Base-by-base conservation (phyloP, 2,797 vertebrate species). In the Helarctos malayanus region DNA sequence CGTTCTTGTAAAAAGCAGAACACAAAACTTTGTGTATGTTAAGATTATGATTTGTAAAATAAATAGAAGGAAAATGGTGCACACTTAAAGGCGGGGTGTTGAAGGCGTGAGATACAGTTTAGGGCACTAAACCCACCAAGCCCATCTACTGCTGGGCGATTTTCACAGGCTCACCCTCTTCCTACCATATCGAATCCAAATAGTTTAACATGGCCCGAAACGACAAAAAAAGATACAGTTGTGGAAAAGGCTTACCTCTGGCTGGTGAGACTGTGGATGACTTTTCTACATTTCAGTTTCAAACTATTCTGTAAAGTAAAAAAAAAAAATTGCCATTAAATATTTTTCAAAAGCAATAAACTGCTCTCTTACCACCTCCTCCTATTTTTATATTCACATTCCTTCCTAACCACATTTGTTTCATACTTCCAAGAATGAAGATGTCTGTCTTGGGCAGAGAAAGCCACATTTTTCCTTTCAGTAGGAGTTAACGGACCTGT, bases 401-500 rank as follows among this genome's bases (percentile, higher is more conserved):
- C 89, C 75, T 94, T 76, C 94, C 83, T 93, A 49, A 92, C 75
- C 95, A 92, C 79, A 90, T 97, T 97, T 97, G 75, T 92, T 91
- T 52, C 92, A 15, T 75, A 89, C 84, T 92, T 97, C 92, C 63
- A 76, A 90, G 93, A 92, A 97, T n/a, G 81, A 94, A 95, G 92
- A 92, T 82, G 52, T 92, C 95, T 78, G 89, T 92, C 97, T 97
- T 90, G 29, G 75, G 87, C 91, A 88, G 41, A 95, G 69, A 94
- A 97, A 94, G 87, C 83, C 96, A 84, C 84, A 59, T 93, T 96
- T 96, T 94, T 38, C 83, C 90, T 96, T 87, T 98, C 89, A 96
- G 97, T 96, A 83, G 97, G 97, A 98, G 96, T 93, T 83, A 92
- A 96, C 95, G 97, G 98, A 97, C 98, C 97, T 92, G 95, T 92